Evolutionary conservation across 2,888 invertebrate genomes (phyloP).

Genomic region (Lepidonotus clava): DNA sequence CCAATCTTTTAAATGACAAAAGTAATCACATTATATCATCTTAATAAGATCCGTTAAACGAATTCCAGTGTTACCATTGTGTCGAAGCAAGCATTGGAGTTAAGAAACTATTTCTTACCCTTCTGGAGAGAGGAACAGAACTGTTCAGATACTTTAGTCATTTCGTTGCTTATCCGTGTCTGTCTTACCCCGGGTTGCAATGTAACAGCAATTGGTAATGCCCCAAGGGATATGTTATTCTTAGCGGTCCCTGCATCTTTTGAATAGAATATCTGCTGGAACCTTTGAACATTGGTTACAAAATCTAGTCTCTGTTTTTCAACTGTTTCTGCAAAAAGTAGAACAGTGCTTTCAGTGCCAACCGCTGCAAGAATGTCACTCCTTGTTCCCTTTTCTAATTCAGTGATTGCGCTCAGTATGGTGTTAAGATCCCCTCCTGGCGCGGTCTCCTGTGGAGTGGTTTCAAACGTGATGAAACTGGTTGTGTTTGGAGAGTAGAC

Average conservation of each 20-base stretch:
- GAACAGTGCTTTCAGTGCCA: background rate
- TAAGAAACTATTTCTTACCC: background rate
- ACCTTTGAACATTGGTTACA: background rate
- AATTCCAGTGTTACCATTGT: too few relatives aligned
- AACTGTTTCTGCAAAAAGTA: background rate
- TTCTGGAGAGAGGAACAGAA: conserved; percentile 19
- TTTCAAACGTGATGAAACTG: conserved; percentile 23
- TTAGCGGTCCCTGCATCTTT: background rate
- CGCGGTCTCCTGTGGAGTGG: background rate
- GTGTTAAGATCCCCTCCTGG: background rate
- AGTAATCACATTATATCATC: background rate
- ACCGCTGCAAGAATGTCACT: background rate
- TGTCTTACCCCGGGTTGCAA: background rate
- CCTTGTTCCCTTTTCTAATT: background rate
- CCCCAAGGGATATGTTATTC: background rate
- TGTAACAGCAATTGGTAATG: background rate
- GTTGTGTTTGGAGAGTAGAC: conserved; percentile 22
- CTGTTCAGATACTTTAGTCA: background rate
- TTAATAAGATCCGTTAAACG: background rate
- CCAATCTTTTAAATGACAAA: too few relatives aligned
- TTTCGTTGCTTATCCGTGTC: background rate
- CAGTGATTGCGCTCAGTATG: background rate
- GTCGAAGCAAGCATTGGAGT: too few relatives aligned
- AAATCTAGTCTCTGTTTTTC: conserved; percentile 29
- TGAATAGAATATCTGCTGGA: conserved; percentile 6